Conservation (phyloP, 2,797 vertebrate species). For the Phataginus tricuspis region DNA sequence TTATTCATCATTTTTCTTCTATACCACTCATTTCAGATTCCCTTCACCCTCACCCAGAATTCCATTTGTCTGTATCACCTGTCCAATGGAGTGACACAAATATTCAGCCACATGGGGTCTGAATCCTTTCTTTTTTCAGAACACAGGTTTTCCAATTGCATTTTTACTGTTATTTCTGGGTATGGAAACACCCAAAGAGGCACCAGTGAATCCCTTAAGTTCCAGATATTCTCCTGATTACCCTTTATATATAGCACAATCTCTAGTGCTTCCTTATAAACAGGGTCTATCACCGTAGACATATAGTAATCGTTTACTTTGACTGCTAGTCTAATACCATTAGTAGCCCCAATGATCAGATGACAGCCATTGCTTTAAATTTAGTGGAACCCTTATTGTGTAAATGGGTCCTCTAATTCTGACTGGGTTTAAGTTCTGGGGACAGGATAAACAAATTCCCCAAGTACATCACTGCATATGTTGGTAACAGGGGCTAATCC, state of each 20-base stretch:
- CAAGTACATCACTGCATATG: not conserved
- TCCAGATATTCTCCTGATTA: not conserved
- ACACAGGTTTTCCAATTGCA: not conserved
- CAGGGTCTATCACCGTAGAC: not conserved
- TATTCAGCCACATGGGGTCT: not conserved
- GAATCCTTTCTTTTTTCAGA: not conserved
- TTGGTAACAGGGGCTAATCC: not conserved
- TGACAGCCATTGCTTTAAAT: not conserved
- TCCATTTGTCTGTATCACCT: not conserved
- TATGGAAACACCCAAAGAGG: not conserved
- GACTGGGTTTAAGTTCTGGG: not conserved
- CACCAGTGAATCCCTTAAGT: not conserved
- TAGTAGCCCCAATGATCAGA: not conserved
- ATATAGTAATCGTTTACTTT: not conserved
- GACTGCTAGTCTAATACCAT: not conserved
- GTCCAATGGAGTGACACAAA: not conserved
- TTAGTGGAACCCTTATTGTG: not conserved
- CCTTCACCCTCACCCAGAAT: not conserved
- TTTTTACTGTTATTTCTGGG: not conserved
- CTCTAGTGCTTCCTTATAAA: not conserved
- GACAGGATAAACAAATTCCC: not conserved
- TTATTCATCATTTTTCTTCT: not conserved
- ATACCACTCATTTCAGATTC: not conserved
- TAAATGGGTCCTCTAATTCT: fast-evolving
- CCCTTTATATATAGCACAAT: not conserved